These are phyloP conservation scores for Eulithis testata DNA, from an alignment of 2,888 invertebrate species.

Conservation along the genomic window DNA sequence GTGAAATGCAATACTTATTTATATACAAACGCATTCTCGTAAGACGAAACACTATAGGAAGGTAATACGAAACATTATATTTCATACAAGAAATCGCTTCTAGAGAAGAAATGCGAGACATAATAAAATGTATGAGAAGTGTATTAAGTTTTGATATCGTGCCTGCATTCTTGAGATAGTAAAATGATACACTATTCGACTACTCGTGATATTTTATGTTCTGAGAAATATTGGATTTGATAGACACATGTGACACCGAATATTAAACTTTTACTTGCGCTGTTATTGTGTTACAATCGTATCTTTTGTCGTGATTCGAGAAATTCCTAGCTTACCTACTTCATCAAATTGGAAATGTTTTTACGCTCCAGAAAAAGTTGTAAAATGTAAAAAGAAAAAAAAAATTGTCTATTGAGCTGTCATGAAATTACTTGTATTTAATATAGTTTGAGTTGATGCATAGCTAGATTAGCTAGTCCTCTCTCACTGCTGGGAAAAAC, in stretches of 20 bases:
- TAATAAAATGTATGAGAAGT: conserved; percentile 68
- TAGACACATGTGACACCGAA: conserved; percentile 30
- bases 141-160: conserved; percentile 79
- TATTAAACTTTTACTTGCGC: conserved; percentile 31
- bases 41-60: conserved; percentile 65
- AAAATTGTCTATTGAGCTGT: no score
- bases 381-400: no score
- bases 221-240: conserved; percentile 34
- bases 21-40: conserved; percentile 45
- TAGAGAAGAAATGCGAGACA: conserved; percentile 23
- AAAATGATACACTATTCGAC: conserved; percentile 63
- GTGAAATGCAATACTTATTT: conserved; percentile 52
- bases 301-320: no score
- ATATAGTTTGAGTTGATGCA: no score
- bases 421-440: no score
- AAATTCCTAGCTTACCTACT: no score
- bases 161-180: conserved; percentile 69
- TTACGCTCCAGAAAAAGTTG: no score
- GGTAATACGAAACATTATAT: conserved; percentile 51
- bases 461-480: no score
- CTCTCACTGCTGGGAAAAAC: no score
- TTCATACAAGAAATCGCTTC: conserved; percentile 45
- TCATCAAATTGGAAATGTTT: no score
- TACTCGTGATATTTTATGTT: conserved; percentile 35
- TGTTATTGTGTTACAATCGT: neutral